These are phyloP conservation scores for Bombyx huttoni DNA, from an alignment of 2,888 invertebrate species.

Conservation along the genomic window DNA sequence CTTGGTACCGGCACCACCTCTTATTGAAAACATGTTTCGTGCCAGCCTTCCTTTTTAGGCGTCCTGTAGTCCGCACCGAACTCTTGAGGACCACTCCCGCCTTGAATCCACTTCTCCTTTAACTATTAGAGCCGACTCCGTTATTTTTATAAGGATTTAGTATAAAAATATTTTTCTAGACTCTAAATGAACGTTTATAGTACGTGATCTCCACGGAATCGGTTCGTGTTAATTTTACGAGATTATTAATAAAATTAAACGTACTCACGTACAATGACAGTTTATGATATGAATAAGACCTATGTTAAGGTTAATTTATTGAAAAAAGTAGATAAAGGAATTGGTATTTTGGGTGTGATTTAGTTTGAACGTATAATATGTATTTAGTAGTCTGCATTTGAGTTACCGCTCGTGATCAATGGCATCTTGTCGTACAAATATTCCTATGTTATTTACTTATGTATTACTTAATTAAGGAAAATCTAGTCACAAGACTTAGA, in stretches of 20 bases:
- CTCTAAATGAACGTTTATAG: conserved; percentile 50
- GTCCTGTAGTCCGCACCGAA: conserved; percentile 10
- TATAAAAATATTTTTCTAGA: conserved; percentile 65
- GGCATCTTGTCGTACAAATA: conserved; percentile 73
- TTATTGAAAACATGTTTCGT: conserved; percentile 96
- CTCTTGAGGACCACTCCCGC: conserved; percentile 59
- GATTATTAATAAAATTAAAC: conserved; percentile 18
- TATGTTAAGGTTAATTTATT: conserved; percentile 64
- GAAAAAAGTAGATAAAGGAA: conserved; percentile 37
- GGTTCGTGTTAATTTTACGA: conserved; percentile 47
- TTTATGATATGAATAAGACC: conserved; percentile 35
- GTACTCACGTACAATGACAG: conserved; percentile 35
- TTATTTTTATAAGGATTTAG: conserved; percentile 67
- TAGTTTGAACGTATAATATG: conserved; percentile 54
- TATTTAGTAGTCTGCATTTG: conserved; percentile 69
- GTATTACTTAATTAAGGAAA: conserved; percentile 67
- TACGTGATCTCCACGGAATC: conserved; percentile 66
- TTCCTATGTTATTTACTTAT: conserved; percentile 70
- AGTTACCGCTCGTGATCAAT: conserved; percentile 72
- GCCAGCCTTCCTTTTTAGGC: conserved; percentile 92
- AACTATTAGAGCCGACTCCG: conserved; percentile 55
- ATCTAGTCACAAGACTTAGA: conserved; percentile 73
- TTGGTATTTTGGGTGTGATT: conserved; percentile 61
- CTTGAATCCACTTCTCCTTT: conserved; percentile 48
- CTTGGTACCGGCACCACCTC: conserved; percentile 90